These are phyloP conservation scores for Galago senegalensis DNA, from an alignment of 2,797 vertebrate genomes.

Conservation along the genomic window DNA sequence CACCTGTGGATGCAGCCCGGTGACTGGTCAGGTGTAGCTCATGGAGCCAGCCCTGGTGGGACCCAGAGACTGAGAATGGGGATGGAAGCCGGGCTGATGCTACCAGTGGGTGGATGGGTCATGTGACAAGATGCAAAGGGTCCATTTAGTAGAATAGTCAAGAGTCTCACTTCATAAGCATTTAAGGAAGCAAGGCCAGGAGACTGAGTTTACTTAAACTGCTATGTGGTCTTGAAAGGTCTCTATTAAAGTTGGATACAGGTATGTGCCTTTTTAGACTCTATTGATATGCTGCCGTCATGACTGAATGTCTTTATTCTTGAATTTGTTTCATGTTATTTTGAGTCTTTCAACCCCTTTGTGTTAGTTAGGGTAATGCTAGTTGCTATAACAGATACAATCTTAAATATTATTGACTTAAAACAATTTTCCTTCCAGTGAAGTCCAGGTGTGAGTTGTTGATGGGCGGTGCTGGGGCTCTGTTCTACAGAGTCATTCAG, in stretches of 20 bases:
- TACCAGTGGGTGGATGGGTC: background rate
- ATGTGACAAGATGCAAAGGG: background rate
- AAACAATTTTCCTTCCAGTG: background rate
- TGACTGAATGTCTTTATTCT: background rate
- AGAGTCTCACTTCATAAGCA: background rate
- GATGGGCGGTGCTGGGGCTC: background rate
- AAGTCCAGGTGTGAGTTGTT: background rate
- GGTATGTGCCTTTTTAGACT: background rate
- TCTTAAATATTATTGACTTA: background rate
- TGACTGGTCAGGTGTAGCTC: background rate
- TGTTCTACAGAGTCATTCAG: background rate
- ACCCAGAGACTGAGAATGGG: background rate
- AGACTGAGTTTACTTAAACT: background rate
- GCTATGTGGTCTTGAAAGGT: background rate
- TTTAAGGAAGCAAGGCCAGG: background rate
- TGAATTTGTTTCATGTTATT: background rate
- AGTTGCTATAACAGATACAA: background rate
- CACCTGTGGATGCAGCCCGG: background rate
- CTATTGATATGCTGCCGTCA: background rate
- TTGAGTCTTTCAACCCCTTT: slow-evolving; percentile 21
- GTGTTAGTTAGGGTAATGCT: slow-evolving; percentile 1
- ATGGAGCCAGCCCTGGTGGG: background rate
- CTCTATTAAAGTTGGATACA: background rate
- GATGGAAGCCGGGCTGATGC: background rate
- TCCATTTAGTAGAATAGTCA: background rate